Evolutionary conservation across 2,113 vertebrate species (phyloP).

Genomic region (Tor tambroides): DNA sequence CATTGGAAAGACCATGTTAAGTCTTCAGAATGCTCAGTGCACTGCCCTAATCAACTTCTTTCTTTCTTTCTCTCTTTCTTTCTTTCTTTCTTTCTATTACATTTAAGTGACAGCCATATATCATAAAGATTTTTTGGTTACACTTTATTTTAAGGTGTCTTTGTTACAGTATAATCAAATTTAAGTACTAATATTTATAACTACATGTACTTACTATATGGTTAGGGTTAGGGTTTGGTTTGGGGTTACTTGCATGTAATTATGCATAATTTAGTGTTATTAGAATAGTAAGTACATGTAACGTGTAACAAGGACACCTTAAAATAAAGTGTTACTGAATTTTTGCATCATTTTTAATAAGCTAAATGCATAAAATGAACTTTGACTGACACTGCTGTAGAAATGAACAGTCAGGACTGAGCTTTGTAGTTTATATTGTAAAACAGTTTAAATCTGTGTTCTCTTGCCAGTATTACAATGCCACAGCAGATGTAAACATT

Average conservation of each 20-base stretch:
- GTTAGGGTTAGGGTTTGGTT: too few species aligned
- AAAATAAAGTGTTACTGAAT: neutral
- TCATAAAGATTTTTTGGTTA: neutral
- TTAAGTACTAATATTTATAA: too few species aligned
- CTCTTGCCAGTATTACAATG: slow-evolving; percentile 39
- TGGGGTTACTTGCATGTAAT: too few species aligned
- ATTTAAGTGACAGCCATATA: neutral
- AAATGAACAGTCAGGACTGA: neutral
- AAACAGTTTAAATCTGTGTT: slow-evolving; percentile 20
- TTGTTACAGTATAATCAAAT: too few species aligned
- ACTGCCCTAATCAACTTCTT: neutral
- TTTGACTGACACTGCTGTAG: neutral
- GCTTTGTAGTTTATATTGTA: slow-evolving; percentile 23
- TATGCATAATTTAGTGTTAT: too few species aligned
- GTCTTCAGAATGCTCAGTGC: slow-evolving; percentile 41
- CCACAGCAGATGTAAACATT: slow-evolving; percentile 61
- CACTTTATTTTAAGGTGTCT: too few species aligned
- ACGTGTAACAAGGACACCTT: neutral
- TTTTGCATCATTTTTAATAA: neutral
- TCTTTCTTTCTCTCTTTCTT: neutral
- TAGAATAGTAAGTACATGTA: too few species aligned
- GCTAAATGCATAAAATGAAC: neutral
- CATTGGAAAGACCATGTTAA: slow-evolving; percentile 74
- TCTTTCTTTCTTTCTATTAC: neutral
- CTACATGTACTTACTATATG: too few species aligned